Base-by-base conservation (phyloP, 92 coral and sea anemone species). In the Phenganax stokvisi region DNA sequence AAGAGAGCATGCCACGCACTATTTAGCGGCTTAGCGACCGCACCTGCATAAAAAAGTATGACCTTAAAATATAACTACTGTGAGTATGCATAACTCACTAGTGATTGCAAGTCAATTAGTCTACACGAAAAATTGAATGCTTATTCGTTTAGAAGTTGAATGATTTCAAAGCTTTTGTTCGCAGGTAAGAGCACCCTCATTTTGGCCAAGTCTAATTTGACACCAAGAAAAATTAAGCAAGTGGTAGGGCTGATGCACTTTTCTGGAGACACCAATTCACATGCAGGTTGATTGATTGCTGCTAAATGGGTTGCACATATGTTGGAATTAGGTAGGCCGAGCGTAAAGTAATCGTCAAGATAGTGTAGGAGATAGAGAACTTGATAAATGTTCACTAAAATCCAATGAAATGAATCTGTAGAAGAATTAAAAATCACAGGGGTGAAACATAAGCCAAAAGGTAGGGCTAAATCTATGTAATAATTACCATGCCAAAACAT, bases 161-260 rank as follows among this genome's bases (percentile, higher is more conserved):
- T 20, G 25, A 20, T 20, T 20, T 20, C 25, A 20, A 20, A 20
- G 25, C 25, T 20, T 20, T 20, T 20, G 25, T 20, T 20, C 25
- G 74, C 28, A 3, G 74, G 57, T 10, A 63, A 13, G 10, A 37
- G 64, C 51, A 76, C 73, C 1, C 28, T 20, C 71, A 83, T 56
- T 8, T 28, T 8, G 6, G 44, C 20, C n/a, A 54, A 75, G 47
- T 84, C 83, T 12, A 84, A 80, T 66, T 83, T 75, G 31, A 82
- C 72, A 7, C 81, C 85, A 3, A 82, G 52, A 13, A 82, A 66
- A 12, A 77, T 75, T 3, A 71, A 20, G 25, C 25, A 20, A 20
- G 25, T 20, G 25, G 25, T 66, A 25, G 79, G 79, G 62, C 79
- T 64, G 2, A 54, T 64, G 79, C 79, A 74, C 56, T 74, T 74